These are phyloP conservation scores for Diplodus sargus DNA, from an alignment of 2,797 vertebrate genomes.

Conservation along the genomic window DNA sequence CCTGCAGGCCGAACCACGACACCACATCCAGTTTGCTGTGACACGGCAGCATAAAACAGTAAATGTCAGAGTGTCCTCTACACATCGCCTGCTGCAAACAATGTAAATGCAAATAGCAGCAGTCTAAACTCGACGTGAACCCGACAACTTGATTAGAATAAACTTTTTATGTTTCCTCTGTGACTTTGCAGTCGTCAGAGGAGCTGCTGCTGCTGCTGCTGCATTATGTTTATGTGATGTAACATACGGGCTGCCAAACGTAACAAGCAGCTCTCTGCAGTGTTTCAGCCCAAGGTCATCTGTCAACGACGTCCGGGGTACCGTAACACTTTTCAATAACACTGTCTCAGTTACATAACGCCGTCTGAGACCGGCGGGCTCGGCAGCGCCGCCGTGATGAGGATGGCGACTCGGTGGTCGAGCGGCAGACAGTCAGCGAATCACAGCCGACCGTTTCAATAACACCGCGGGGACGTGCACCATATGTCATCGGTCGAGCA, in stretches of 20 bases:
- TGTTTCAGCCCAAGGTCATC: slow-evolving; percentile 32
- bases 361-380: neutral
- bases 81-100: neutral
- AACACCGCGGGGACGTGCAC: neutral
- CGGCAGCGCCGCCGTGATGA: neutral
- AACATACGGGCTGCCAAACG: slow-evolving; percentile 28
- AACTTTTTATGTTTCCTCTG: neutral
- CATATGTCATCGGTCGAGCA: slow-evolving; percentile 6
- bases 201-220: slow-evolving; percentile 16
- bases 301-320: neutral
- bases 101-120: neutral
- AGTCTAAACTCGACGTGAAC: neutral
- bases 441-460: neutral
- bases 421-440: neutral
- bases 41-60: neutral
- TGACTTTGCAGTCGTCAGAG: neutral
- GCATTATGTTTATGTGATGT: slow-evolving; percentile 48
- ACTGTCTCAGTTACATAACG: neutral
- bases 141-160: neutral
- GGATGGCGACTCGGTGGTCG: neutral
- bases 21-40: neutral
- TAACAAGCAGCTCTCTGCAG: slow-evolving; percentile 36
- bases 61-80: neutral
- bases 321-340: neutral
- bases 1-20: neutral